Evolutionary conservation across 2,113 vertebrate species (phyloP).

Genomic region (Eurystomus gularis): DNA sequence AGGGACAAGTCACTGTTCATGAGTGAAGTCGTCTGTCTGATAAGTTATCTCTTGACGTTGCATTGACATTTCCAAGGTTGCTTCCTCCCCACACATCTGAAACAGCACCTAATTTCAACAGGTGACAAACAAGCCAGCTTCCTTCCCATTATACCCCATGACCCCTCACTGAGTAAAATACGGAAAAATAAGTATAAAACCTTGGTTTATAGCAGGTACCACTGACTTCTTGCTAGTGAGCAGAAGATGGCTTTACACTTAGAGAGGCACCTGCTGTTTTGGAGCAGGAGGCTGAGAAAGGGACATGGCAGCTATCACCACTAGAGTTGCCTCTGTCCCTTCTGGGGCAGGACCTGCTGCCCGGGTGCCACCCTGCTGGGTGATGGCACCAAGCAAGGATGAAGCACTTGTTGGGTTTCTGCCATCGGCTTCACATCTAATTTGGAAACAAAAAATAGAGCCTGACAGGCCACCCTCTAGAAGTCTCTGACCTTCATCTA

Average conservation of each 20-base stretch:
- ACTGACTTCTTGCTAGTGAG: background rate
- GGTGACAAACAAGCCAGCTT: fast-evolving
- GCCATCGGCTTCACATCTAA: fast-evolving
- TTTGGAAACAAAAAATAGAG: background rate
- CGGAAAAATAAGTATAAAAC: background rate
- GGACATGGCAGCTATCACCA: fast-evolving
- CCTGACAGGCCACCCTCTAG: background rate
- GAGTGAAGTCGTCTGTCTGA: background rate
- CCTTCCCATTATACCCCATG: background rate
- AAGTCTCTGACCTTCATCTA: background rate
- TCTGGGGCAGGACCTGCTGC: background rate
- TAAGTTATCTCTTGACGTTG: background rate
- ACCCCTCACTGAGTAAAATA: background rate
- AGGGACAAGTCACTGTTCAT: background rate
- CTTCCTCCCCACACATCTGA: background rate
- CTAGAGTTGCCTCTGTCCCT: background rate
- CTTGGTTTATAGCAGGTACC: background rate
- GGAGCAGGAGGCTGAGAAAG: background rate
- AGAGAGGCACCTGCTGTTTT: background rate
- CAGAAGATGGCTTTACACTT: background rate
- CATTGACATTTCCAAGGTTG: background rate
- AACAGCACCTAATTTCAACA: background rate
- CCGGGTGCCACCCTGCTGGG: background rate
- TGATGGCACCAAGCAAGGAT: background rate
- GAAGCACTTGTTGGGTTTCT: background rate